phyloP scores from a whole-genome alignment of 2,888 invertebrate species.

The Ophonus ardosiacus region DNA sequence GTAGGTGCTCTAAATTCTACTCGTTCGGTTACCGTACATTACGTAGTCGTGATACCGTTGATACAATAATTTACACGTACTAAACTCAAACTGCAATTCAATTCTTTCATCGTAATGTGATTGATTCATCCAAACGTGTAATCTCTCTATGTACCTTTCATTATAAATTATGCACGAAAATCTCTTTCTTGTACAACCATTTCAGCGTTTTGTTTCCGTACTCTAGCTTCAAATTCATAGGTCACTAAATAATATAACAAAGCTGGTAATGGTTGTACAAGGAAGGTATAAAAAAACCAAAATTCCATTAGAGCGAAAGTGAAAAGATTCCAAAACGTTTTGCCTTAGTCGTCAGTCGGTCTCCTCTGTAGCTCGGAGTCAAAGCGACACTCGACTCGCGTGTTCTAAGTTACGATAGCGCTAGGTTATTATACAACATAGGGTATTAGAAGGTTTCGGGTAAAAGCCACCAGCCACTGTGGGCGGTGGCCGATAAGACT shows the following conservation, averaged over 20 bases:
- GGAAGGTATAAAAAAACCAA: not conserved
- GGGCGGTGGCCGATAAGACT: conserved; percentile 70
- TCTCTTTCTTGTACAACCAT: not conserved
- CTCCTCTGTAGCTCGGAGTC: conserved; percentile 41
- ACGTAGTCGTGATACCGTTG: conserved; percentile 49
- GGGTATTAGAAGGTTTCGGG: conserved; percentile 64
- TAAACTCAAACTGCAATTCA: conserved; percentile 16
- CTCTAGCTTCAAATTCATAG: not conserved
- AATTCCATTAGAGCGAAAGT: conserved; percentile 39
- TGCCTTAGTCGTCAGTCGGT: conserved; percentile 45
- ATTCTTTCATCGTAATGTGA: conserved; percentile 28
- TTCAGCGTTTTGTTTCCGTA: not conserved
- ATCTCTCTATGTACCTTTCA: conserved; percentile 26
- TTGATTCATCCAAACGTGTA: conserved; percentile 11
- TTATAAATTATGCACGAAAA: conserved; percentile 5
- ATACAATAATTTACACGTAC: conserved; percentile 57
- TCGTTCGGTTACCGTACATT: conserved; percentile 31
- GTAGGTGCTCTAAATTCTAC: conserved; percentile 55
- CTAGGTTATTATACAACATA: conserved; percentile 61
- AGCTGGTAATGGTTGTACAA: conserved; percentile 5
- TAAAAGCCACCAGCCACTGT: conserved; percentile 49
- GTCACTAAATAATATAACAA: not conserved
- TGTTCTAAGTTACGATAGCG: conserved; percentile 48
- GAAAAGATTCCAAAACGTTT: conserved; percentile 46
- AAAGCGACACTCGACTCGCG: conserved; percentile 48